phyloP scores from a whole-genome alignment of 92 coral and sea anemone species.

The Palythoa grandiflora region DNA sequence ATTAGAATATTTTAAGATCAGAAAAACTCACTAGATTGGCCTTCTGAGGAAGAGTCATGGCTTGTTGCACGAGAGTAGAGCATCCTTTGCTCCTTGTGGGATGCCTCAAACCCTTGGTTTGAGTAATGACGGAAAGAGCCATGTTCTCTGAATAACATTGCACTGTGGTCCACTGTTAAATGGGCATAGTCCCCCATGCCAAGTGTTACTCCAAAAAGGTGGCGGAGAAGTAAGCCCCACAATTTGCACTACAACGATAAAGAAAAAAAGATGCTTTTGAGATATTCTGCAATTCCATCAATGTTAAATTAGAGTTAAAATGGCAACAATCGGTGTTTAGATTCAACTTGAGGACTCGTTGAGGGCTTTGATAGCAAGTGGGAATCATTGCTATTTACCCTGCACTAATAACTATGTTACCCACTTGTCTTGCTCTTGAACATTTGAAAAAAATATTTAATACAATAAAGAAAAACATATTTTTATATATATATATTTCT shows the following conservation, averaged over 20 bases:
- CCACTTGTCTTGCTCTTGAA: too few species aligned
- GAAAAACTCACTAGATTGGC: constrained; percentile 54
- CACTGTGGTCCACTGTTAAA: constrained; percentile 52
- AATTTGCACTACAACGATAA: constrained; percentile 16
- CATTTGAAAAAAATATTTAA: too few species aligned
- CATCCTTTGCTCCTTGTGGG: constrained; percentile 56
- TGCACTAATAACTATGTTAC: too few species aligned
- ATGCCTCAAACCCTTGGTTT: constrained; percentile 66
- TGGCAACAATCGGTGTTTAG: background rate
- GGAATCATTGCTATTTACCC: too few species aligned
- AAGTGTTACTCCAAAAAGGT: constrained; percentile 41
- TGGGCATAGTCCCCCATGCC: constrained; percentile 57
- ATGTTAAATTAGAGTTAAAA: too few species aligned
- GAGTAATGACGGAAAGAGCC: constrained; percentile 43
- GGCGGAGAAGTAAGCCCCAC: constrained; percentile 18
- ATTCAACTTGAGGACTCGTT: too few species aligned
- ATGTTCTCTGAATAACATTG: constrained; percentile 33
- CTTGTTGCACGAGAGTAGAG: constrained; percentile 57
- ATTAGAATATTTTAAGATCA: background rate
- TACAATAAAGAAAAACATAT: background rate
- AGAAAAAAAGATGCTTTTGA: background rate
- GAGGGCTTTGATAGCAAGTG: too few species aligned
- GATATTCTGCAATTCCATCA: background rate
- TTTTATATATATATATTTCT: background rate
- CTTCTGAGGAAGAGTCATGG: constrained; percentile 55